Evolutionary conservation across 2,888 invertebrate genomes (phyloP), one percentile per base, ranked within the genome.

Genomic region (Nowickia ferox): DNA sequence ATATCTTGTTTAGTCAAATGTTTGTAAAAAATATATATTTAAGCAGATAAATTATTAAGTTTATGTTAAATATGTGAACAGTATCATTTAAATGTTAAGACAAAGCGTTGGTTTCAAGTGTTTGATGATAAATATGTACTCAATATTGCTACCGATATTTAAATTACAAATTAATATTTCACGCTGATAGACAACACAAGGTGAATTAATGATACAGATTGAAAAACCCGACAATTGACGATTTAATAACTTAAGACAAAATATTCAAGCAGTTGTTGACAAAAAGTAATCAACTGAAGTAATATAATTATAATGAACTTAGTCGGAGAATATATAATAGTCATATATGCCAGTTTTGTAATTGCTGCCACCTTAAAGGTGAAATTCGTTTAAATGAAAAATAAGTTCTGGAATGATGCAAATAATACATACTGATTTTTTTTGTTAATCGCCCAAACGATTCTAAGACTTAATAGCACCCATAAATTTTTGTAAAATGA

Each of bases 11-110:
- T 22, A 48, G 4, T 17, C 44, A 66, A 51, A 13, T 68, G 46
- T 57, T 77, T 46, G 46, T 15, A 19, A 30, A 30, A 40, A 55
- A 55, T 66, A 66, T 19, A 48, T 59, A 69, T 51, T 53, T 19
- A 30, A 63, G 48, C 11, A 65, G 15, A 30, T 9, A 55, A 44
- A 22, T n/a, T 68, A 9, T 42, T 72, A 40, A 65, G 55, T 19
- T 69, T 9, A 66, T 17, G 15, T 44, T 76, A 55, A 78, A 78
- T 61, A 44, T 61, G 66, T n/a, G 46, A 57, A 44, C n/a, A 61
- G 17, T 30, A 30, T 30, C 30, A 30, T 69, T 68, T 59, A 48
- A 81, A 76, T 82, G 53, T 38, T 53, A 65, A 57, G 69, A 40
- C 65, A 22, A 63, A 44, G 55, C 51, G 38, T 68, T 42, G 66